Evolutionary conservation across 1,140 invertebrate species (phyloP).

Genomic region (Drosophila tani): DNA sequence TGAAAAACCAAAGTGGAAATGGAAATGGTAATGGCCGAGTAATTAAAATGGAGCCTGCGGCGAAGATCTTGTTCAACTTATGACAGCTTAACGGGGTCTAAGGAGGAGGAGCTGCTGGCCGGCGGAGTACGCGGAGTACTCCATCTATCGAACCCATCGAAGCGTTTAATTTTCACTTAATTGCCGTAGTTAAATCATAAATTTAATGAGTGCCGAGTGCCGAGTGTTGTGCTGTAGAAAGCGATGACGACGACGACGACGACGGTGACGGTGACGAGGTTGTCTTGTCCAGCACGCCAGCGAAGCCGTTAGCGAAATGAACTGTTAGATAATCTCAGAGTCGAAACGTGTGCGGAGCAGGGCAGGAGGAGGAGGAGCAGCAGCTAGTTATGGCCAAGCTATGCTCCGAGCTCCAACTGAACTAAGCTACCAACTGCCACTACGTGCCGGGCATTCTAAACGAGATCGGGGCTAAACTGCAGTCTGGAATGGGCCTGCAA

Average conservation of each 20-base stretch:
- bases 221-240: slow-evolving; percentile 47
- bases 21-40: background rate
- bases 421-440: background rate
- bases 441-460: slow-evolving; percentile 55
- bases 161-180: slow-evolving; percentile 64
- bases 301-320: slow-evolving; percentile 59
- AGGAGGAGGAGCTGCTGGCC: background rate
- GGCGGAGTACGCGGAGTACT: background rate
- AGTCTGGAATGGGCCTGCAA: slow-evolving; percentile 10
- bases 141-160: slow-evolving; percentile 27
- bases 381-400: slow-evolving; percentile 39
- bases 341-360: slow-evolving; percentile 9
- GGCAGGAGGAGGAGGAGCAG: background rate
- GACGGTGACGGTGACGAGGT: slow-evolving; percentile 6
- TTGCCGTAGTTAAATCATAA: slow-evolving; percentile 63
- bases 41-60: slow-evolving; percentile 28
- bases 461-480: slow-evolving; percentile 4
- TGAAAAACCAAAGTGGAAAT: background rate
- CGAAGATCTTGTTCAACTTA: slow-evolving; percentile 23
- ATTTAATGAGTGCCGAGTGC: slow-evolving; percentile 52
- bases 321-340: slow-evolving; percentile 55
- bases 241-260: slow-evolving; percentile 22
- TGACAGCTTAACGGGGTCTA: background rate
- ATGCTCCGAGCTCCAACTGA: slow-evolving; percentile 12
- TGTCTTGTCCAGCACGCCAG: slow-evolving; percentile 27